A percentile compares a stretch with the other conserved stretches of the same genome.
Evolutionary conservation across 2,113 vertebrate species (phyloP).

Genomic region (Perca schrenkii): DNA sequence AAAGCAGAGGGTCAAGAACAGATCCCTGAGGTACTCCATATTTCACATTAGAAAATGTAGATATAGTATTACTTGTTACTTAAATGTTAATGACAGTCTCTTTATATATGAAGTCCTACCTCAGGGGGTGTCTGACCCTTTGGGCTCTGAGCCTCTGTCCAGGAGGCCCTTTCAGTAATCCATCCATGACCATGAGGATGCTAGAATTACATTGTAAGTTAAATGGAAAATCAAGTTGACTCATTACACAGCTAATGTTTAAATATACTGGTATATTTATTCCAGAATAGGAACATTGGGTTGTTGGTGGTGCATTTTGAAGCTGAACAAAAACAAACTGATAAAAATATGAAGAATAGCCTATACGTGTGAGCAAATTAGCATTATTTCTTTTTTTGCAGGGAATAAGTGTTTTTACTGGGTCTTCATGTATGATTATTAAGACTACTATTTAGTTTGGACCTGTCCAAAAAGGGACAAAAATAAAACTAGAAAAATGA

Average conservation of each 20-base stretch:
- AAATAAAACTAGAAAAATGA: too few species aligned
- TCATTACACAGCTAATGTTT: background rate
- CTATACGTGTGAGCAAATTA: background rate
- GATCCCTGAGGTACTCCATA: background rate
- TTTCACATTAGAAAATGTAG: background rate
- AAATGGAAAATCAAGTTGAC: background rate
- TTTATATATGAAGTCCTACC: too few species aligned
- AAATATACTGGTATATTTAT: background rate
- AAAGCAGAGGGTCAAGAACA: background rate
- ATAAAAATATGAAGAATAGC: background rate
- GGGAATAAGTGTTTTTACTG: background rate
- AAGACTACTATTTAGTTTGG: too few species aligned
- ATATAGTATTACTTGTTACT: background rate
- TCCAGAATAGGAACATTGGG: background rate
- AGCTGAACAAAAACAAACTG: background rate
- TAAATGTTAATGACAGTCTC: too few species aligned
- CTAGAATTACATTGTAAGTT: background rate
- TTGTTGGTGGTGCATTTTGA: background rate
- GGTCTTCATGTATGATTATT: background rate
- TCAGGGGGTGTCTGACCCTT: background rate
- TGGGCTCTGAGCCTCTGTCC: background rate
- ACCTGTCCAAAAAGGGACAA: too few species aligned
- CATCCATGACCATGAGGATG: background rate
- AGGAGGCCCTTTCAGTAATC: background rate
- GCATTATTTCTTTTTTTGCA: background rate